Evolutionary conservation across 2,797 vertebrate genomes (phyloP).

Genomic region (Pagetopsis macropterus): DNA sequence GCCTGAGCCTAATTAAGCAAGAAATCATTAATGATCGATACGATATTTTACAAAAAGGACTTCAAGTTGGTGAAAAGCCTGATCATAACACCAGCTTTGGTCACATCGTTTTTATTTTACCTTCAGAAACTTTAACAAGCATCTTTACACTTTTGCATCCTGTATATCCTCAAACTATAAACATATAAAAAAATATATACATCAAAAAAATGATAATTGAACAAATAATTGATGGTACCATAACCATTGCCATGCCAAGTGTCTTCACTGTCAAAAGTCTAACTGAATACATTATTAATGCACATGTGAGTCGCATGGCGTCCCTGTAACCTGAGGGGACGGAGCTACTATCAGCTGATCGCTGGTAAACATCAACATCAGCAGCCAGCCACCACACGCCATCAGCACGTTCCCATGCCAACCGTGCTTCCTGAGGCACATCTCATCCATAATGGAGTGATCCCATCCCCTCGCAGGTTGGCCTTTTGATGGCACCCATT

Average conservation of each 20-base stretch:
- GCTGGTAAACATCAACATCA: slow-evolving; percentile 40
- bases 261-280: background rate
- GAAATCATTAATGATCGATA: too few relatives aligned
- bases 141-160: background rate
- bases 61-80: too few relatives aligned
- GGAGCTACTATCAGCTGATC: slow-evolving; percentile 46
- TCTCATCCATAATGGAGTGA: slow-evolving; percentile 68
- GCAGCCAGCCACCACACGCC: slow-evolving; percentile 30
- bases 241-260: background rate
- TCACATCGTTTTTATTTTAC: too few relatives aligned
- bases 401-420: slow-evolving; percentile 49
- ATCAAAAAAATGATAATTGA: too few relatives aligned
- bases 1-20: slow-evolving; percentile 11
- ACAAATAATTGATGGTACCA: too few relatives aligned
- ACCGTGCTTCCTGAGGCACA: slow-evolving; percentile 37
- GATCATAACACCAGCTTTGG: too few relatives aligned
- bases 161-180: too few relatives aligned
- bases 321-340: slow-evolving; percentile 50
- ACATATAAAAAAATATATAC: too few relatives aligned
- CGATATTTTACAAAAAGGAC: too few relatives aligned
- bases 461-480: slow-evolving; percentile 53
- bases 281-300: slow-evolving; percentile 25
- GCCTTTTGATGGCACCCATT: slow-evolving; percentile 68
- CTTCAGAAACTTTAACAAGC: too few relatives aligned
- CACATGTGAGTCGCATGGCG: slow-evolving; percentile 2